Percentiles rank a stretch among this genome's conserved stretches.
Conservation (phyloP, 1,140 invertebrate genomes). For the Meloidogyne exigua region DNA sequence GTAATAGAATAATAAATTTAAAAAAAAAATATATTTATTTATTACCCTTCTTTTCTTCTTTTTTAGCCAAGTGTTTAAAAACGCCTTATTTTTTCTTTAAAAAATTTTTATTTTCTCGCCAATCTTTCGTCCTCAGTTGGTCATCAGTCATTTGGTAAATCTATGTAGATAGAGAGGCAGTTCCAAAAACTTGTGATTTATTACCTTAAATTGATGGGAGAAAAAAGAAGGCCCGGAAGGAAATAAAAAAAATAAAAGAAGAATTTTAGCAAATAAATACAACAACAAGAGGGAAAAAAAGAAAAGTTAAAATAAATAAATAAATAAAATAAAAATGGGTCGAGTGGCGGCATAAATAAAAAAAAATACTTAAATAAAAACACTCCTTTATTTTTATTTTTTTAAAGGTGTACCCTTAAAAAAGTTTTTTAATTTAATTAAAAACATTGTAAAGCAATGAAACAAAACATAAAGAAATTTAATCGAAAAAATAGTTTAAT, state of each 20-base stretch:
- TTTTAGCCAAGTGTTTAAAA: neutral
- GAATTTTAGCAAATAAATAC: neutral
- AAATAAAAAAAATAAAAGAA: neutral
- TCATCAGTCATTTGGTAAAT: neutral
- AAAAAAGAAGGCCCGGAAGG: neutral
- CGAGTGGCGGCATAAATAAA: neutral
- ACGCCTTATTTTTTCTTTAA: neutral
- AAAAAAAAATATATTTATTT: neutral
- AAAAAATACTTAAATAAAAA: neutral
- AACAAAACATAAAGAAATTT: too few relatives aligned
- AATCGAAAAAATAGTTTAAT: too few relatives aligned
- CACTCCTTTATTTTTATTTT: too few relatives aligned
- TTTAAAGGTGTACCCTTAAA: too few relatives aligned
- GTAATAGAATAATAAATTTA: neutral
- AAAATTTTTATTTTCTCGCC: neutral
- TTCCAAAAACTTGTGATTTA: neutral
- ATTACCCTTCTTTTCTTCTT: neutral
- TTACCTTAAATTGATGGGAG: neutral
- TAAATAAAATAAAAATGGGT: neutral
- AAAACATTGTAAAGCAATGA: too few relatives aligned
- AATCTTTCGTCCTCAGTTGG: constrained; percentile 4
- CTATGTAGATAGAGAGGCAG: too few relatives aligned
- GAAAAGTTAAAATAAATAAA: neutral
- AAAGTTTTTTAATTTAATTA: too few relatives aligned
- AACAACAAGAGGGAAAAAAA: neutral